Base-by-base conservation (phyloP, 2,797 vertebrate species). In the Channallabes apus region DNA sequence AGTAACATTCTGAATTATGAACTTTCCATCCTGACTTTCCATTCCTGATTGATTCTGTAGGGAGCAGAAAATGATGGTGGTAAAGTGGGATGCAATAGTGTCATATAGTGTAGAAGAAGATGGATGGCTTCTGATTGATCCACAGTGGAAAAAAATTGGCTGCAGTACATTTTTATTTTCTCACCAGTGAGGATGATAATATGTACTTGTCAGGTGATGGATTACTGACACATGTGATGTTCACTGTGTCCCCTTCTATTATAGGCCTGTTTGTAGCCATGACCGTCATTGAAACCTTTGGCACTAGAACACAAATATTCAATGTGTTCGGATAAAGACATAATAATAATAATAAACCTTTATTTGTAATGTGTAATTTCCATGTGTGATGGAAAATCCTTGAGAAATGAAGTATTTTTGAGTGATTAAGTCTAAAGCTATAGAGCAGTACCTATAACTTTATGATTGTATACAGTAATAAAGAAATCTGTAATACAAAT, bases 171-270 rank as follows among this genome's bases (percentile, higher is more conserved):
- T 46, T 46, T 46, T 11, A 38, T 27, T 27, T 11, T 65, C 86
- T 87, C 38, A 89, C 89, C 86, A 86, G 59, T 83, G 75, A 78
- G 14, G 69, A 64, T 58, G 1, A n/a, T 68, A 91, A 77, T 11
- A 15, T 56, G 80, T 89, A 91, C 38, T 2, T 32, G 6, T 68
- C 62, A 7, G 88, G 81, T 56, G 73, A 54, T 51, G 88, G 89
- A 68, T 65, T 32, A 59, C 86, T 87, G 64, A 32, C 64, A 83
- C 90, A 91, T 38, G 61, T 80, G 27, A 91, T 84, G 38, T 56
- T 89, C 61, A 91, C 76, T 0, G 87, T 41, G 35, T 89, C 87
- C 11, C 90, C 89, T 59, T 91, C 90, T 81, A 79, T 88, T 54
- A 89, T 15, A 35, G 59, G 67, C 3, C 24, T 7, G 12, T 71